Percentiles rank a stretch among this genome's conserved stretches.
Conservation (phyloP, 2,888 invertebrate species). For the Callosobruchus maculatus region DNA sequence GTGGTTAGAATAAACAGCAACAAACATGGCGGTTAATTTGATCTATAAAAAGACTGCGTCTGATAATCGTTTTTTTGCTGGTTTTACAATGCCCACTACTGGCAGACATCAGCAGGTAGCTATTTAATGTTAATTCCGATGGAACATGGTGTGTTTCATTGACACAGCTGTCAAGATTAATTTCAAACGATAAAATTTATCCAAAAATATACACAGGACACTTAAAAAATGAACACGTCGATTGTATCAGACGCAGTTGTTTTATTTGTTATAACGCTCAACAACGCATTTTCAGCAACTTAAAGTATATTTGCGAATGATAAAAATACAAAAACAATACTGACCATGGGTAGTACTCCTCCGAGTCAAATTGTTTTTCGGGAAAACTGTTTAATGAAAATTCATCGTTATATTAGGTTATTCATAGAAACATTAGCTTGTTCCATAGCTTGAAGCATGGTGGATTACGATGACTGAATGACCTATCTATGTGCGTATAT, state of each 20-base stretch:
- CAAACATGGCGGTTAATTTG: neutral
- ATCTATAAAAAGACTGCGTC: neutral
- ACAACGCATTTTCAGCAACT: neutral
- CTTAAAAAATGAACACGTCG: no score
- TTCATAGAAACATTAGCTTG: neutral
- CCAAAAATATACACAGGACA: no score
- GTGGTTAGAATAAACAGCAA: neutral
- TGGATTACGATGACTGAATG: neutral
- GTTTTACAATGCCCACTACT: neutral
- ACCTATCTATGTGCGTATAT: neutral
- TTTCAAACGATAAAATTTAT: no score
- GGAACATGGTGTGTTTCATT: no score
- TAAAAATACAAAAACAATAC: constrained; percentile 51
- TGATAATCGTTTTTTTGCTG: neutral
- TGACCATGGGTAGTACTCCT: constrained; percentile 80
- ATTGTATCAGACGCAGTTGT: neutral
- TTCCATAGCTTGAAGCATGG: neutral
- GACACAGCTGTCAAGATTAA: no score
- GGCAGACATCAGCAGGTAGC: no score
- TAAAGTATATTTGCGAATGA: constrained; percentile 5
- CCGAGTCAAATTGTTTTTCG: constrained; percentile 71
- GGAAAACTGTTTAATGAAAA: constrained; percentile 62
- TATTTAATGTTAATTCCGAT: no score
- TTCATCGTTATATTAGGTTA: neutral
- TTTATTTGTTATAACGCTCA: neutral